Base-by-base conservation (phyloP, 2,113 vertebrate species). In the Anseranas semipalmata region DNA sequence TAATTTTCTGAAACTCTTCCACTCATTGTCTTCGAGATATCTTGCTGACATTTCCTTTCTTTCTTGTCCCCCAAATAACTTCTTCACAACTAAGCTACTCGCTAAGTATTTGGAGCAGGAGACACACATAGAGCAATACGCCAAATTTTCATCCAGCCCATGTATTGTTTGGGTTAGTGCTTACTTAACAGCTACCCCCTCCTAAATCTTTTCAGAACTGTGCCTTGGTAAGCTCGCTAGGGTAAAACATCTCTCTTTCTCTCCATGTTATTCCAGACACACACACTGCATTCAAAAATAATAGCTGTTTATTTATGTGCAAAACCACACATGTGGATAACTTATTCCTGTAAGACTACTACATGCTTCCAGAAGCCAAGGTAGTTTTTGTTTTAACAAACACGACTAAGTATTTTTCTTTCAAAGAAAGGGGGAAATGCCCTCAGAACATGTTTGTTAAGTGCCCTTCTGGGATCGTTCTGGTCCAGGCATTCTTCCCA, bases 1-100 rank as follows among this genome's bases (percentile, higher is more conserved):
- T 22, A 10, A 5, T 62, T 93, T 96, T 85, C 96, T 95, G 95
- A 88, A 93, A 90, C 82, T 86, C 82, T 95, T 94, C 95, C 92
- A 91, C 75, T 67, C 93, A 93, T 94, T 94, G 93, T 96, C 63
- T 93, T 43, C 0, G 1, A 86, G 92, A 90, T 55, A 84, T 67
- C 55, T 85, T 88, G 87, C 87, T 97, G 95, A 94, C 95, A 96
- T 73, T 85, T 80, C 82, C 82, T 95, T 96, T 94, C 93, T 95
- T 96, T 45, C 37, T 94, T 70, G 67, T 67, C 85, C 90, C 93
- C 35, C 88, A 77, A 32, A 81, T n/a, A 75, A 86, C 92, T 93
- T 80, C 79, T 95, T 87, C 90, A 75, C 79, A 80, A 46, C 79
- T 66, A 19, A 86, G 59, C 76, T 63, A 16, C 85, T 88, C 5